Percentiles rank a stretch among this genome's conserved stretches.
Evolutionary conservation across 2,113 vertebrate species (phyloP).

Genomic region (Sclerurus mexicanus): DNA sequence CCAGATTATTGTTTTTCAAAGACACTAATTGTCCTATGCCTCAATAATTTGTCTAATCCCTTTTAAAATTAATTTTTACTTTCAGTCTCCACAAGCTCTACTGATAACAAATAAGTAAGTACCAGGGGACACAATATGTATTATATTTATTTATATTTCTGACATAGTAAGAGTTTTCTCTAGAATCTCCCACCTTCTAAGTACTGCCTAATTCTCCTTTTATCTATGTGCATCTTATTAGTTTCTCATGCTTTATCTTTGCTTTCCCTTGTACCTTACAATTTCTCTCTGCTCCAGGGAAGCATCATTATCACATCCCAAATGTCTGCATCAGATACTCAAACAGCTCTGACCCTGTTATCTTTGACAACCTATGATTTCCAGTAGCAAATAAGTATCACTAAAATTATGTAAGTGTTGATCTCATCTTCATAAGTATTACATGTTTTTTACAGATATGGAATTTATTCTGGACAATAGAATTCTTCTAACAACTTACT

Average conservation of each 20-base stretch:
- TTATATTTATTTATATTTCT: neutral
- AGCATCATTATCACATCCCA: neutral
- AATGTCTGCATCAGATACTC: neutral
- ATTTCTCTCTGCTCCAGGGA: neutral
- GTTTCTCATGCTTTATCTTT: neutral
- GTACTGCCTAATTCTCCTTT: neutral
- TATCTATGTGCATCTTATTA: neutral
- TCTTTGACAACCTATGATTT: neutral
- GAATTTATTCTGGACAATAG: neutral
- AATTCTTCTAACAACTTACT: neutral
- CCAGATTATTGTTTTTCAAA: neutral
- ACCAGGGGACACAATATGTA: neutral
- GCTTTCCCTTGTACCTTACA: neutral
- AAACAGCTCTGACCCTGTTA: neutral
- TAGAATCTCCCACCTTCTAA: neutral
- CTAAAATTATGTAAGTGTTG: neutral
- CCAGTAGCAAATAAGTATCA: neutral
- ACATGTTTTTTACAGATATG: neutral
- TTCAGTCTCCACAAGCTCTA: neutral
- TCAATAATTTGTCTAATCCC: neutral
- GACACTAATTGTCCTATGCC: neutral
- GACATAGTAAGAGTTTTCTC: neutral
- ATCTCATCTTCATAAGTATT: neutral
- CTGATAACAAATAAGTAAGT: neutral
- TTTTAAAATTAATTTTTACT: neutral